Base-by-base conservation (phyloP, 2,113 vertebrate species). In the Hippocampus zosterae region DNA sequence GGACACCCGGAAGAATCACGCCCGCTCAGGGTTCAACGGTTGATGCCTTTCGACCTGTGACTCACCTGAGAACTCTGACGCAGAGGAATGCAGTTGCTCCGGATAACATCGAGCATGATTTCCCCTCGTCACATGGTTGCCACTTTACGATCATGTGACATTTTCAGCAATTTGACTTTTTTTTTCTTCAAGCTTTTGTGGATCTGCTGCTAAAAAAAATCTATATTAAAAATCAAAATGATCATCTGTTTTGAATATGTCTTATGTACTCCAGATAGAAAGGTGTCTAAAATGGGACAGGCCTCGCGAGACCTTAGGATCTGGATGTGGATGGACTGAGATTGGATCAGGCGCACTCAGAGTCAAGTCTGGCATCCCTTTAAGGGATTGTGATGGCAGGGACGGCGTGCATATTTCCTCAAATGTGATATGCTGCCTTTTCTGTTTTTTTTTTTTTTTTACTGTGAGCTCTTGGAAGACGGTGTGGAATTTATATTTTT, bases 41-140 rank as follows among this genome's bases (percentile, higher is more conserved):
- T 68, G 72, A 78, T 9, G 55, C 84, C 79, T 75, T 81, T 53
- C 72, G 65, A 63, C 2, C 61, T 40, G 13, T n/a, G 67, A 65
- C 65, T 71, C 75, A 75, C 76, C 68, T 80, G 42, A 61, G 62
- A 8, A 64, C 8, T 23, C 52, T 3, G 37, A 23, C 1, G 6
- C 7, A 48, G 21, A 74, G 33, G 68, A 85, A 70, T 72, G 77
- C 42, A 60, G 70, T 68, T 11, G 55, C 19, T 60, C 70, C 41
- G 42, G 41, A 40, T 44, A 5, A 29, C 52, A 41, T 8, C 19
- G 10, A 25, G 63, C 23, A 18, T 52, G 11, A 11, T 40, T 42
- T 42, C 12, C 40, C 23, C 37, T 18, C 23, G 61, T 64, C 61
- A 64, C 61, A n/a, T 64, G 59, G 61, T 5, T 42, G 33, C 18